Conservation (phyloP, 1,140 invertebrate species). For the Micrasema minimum region DNA sequence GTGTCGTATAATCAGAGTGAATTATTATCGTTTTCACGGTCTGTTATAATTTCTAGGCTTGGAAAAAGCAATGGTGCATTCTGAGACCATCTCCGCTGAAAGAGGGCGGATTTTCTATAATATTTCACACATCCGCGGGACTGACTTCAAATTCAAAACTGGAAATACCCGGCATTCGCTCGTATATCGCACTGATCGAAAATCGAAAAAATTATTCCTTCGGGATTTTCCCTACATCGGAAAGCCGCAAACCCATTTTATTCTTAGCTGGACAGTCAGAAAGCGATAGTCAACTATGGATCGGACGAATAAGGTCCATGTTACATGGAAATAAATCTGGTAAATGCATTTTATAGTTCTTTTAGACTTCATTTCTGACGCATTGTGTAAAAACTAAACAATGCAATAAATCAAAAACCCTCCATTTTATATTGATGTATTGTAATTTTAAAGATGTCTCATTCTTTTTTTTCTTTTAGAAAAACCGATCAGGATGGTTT, state of each 20-base stretch:
- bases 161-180: constrained; percentile 44
- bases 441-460: too few species aligned
- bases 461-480: constrained; percentile 29
- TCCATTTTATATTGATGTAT: too few species aligned
- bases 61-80: constrained; percentile 52
- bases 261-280: constrained; percentile 46
- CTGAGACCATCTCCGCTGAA: constrained; percentile 44
- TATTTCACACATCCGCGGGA: constrained; percentile 45
- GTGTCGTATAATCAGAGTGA: not conserved
- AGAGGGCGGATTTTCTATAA: constrained; percentile 39
- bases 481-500: constrained; percentile 30
- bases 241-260: constrained; percentile 37
- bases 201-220: constrained; percentile 46
- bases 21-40: constrained; percentile 8
- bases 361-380: not conserved
- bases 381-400: too few species aligned
- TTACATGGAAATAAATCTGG: constrained; percentile 42
- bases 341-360: constrained; percentile 6
- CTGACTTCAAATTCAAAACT: constrained; percentile 45
- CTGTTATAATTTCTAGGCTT: constrained; percentile 42
- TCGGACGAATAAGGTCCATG: constrained; percentile 46
- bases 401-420: too few species aligned
- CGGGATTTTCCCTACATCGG: constrained; percentile 42
- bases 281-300: constrained; percentile 49
- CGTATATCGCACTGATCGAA: constrained; percentile 42